Base-by-base conservation (phyloP, 64 coral and sea anemone genomes). In the Pachyseris speciosa region DNA sequence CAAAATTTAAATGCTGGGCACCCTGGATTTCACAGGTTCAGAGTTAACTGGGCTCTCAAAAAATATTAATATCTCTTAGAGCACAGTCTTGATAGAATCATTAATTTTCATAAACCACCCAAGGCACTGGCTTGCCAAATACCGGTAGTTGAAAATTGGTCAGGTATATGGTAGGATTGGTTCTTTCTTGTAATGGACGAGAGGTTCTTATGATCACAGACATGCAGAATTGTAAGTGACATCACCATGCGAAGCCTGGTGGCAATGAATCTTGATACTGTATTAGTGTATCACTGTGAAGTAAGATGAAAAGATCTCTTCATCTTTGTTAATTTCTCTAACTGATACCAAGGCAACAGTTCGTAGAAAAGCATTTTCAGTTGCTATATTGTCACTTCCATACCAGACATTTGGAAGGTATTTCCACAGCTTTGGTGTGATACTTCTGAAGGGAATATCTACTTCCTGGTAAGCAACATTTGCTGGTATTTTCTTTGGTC, bases 361-460 rank as follows among this genome's bases (percentile, higher is more conserved):
- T 90, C 97, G 92, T 69, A 99, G 83, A 86, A 95, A 89, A 28
- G 81, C 25, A 83, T 90, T 73, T 41, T 92, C 83, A 29, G 53
- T 44, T 5, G 61, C 64, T 15, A 95, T 93, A 19, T 88, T 93
- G 0, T 78, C 94, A 71, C 80, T 91, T 69, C 86, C 63, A 47
- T 99, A 99, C 94, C 93, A 95, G 1, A 99, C 90, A 90, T 99
- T 99, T 27, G 97, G 97, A 63, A 99, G 86, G 37, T 95, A 87
- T 42, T 85, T 95, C 41, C 95, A 79, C 24, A 88, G 79, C 26
- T 90, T 64, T 13, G 95, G 53, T 38, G 94, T 66, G 9, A 99
- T 68, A 38, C 15, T 38, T 19, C 25, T 9, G 2, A 97, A 20
- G 1, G 90, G 86, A 20, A 99, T 70, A 63, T 99, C 90, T 0